A percentile compares a stretch with the other conserved stretches of the same genome.
Evolutionary conservation across 64 coral and sea anemone genomes (phyloP).

Genomic region (Acropora tenuis): DNA sequence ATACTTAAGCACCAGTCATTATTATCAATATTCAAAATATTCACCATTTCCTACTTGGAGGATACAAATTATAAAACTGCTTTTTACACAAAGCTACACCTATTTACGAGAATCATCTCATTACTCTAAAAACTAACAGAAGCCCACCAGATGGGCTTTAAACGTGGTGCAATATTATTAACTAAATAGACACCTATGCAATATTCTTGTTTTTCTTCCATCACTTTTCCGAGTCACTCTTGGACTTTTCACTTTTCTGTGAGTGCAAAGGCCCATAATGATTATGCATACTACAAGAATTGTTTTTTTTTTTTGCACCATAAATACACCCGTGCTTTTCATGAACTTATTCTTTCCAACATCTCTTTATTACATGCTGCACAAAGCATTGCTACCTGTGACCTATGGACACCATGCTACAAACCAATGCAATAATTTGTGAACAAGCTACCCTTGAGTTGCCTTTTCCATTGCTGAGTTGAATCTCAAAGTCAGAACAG

Average conservation of each 20-base stretch:
- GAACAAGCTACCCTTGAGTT: too few relatives aligned
- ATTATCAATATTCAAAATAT: conserved; percentile 36
- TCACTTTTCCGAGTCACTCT: background rate
- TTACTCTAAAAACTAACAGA: background rate
- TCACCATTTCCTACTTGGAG: conserved; percentile 11
- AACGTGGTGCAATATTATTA: too few relatives aligned
- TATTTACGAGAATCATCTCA: background rate
- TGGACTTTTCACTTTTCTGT: background rate
- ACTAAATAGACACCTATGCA: background rate
- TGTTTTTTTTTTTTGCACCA: too few relatives aligned
- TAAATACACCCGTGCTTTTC: too few relatives aligned
- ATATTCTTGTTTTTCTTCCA: background rate
- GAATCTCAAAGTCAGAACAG: too few relatives aligned
- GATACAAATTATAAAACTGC: conserved; percentile 15
- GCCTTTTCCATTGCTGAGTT: too few relatives aligned
- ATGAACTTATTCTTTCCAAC: too few relatives aligned
- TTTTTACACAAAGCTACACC: conserved; percentile 34
- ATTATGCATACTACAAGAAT: background rate
- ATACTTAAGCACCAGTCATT: background rate
- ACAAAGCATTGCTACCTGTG: too few relatives aligned
- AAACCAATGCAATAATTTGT: too few relatives aligned
- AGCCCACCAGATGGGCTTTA: too few relatives aligned
- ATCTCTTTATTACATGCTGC: too few relatives aligned
- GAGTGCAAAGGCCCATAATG: background rate
- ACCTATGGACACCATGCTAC: too few relatives aligned